Base-by-base conservation (phyloP, 1,140 invertebrate genomes). In the Phocides pigmalion region DNA sequence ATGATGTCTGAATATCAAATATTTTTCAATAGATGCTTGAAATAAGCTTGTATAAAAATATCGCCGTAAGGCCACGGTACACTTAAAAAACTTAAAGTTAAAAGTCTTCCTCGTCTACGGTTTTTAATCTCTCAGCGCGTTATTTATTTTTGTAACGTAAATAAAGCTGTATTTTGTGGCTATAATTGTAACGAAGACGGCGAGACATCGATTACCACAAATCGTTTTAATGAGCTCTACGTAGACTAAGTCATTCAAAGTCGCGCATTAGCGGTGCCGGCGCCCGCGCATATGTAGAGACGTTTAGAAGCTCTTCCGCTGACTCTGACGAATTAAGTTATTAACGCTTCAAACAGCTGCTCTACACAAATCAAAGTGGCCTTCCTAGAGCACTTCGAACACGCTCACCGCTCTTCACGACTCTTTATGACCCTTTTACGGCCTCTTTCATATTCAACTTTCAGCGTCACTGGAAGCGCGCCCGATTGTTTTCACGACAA, bases 261-360 rank as follows among this genome's bases (percentile, higher is more conserved):
- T 59, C 35, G 39, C 19, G 56, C 42, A 50, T 62, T 70, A 62
- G 41, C 41, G 37, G 53, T 50, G 58, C 54, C 15, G 17, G 41
- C 44, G 62, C 53, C 35, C 22, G 19, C 44, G 35, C 53, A 32
- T 41, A 76, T 76, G 71, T 68, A 73, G 25, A 63, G 51, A 70
- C 77, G 66, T 71, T 81, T 76, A 70, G 79, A 84, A 84, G 80
- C 81, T 75, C 50, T 78, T 82, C 85, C 75, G 73, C 78, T 75
- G 73, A 76, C 85, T 91, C 83, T 90, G 84, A 91, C 86, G 89
- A 91, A 91, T 91, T 90, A 91, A 91, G 84, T 87, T 90, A 90
- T 91, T 91, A 91, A 91, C 86, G 82, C 79, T 76, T 67, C 64
- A 74, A 77, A 75, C 89, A 91, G 89, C 87, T 91, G 89, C 74